Evolutionary conservation across 2,888 invertebrate genomes (phyloP), one percentile per base, ranked within the genome.

Genomic region (Operophtera brumata): DNA sequence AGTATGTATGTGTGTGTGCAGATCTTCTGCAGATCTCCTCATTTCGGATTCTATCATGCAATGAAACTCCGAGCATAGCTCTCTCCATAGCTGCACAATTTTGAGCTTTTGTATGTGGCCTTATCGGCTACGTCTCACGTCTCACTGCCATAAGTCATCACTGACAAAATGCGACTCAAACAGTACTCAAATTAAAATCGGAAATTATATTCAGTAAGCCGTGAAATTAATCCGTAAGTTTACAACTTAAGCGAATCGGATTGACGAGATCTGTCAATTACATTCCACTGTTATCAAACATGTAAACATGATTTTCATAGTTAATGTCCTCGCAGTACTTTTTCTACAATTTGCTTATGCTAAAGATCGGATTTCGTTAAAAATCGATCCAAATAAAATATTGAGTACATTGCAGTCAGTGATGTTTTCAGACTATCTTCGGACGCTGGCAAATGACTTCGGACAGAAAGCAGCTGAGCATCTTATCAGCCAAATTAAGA

Each of bases 401-500:
- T 47, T 71, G 7, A 57, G 72, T 9, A 68, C 73, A 2, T 69
- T 84, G 20, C 66, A 73, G 42, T 64, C 71, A 0, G 59, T 78
- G 0, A 57, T 77, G 1, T 67, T 71, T 0, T 67, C 75, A 2
- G 68, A 73, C 8, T 77, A 77, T 51, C 59, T 80, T 0, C 65
- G 66, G 41, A 48, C 61, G 11, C 50, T 81, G 12, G 78, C 77
- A 0, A 69, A 73, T 37, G 64, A 74, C 0, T 75, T 81, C 28
- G 77, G 77, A 0, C 47, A 65, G 6, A 75, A 71, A 44, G 74
- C 78, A 0, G 76, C 78, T 0, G 51, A 71, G 25, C 66, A 70
- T 52, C 72, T 78, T 13, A 56, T 80, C n/a, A 54, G 62, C 2
- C 72, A 72, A 62, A 67, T 79, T 28, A 69, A 62, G 41, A 67